Evolutionary conservation across 1,140 invertebrate species (phyloP), one percentile per base, ranked within the genome.

Genomic region (Ceratoteleas bidentatus): DNA sequence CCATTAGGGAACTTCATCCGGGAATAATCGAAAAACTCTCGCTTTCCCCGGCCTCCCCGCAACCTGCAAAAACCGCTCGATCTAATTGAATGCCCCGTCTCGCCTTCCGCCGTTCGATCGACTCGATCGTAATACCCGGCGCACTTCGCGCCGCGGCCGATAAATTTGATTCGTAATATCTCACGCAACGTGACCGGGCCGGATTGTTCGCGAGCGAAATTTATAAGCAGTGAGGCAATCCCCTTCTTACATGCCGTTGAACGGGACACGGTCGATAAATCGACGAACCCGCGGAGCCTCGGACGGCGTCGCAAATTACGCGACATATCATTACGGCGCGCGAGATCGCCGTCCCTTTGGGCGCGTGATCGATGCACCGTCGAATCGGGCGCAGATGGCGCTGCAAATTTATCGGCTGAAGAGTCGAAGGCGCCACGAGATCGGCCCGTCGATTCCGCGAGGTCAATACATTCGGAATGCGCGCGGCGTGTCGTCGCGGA

Each of bases 281-380:
- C 33, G 65, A 13, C 7, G n/a, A 56, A 47, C 11, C 24, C 24
- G 9, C 34, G 4, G 32, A 52, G 34, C 36, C 43, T 70, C 65
- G 64, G 70, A 78, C 57, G 49, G 24, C 13, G 6, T 58, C 40
- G 13, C 74, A 78, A 69, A 58, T 70, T 70, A 77, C 43, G 43
- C 56, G 58, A 69, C 50, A 15, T 32, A 69, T 61, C 57, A 45
- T 69, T 68, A 56, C 57, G 40, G 58, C 15, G 38, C 13, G 7
- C n/a, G 8, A 6, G 43, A 58, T 49, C 16, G 11, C 40, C 50
- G 32, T 65, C 4, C 45, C 72, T 78, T 74, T n/a, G n/a, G n/a
- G 69, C 70, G 54, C 60, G 53, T 66, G 57, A 66, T 81, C 64
- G 61, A 70, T 74, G 70, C 68, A 77, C 73, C 61, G 78, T 81